These are phyloP conservation scores for Papilio dardanus DNA, from an alignment of 1,140 invertebrate species.

Conservation along the genomic window DNA sequence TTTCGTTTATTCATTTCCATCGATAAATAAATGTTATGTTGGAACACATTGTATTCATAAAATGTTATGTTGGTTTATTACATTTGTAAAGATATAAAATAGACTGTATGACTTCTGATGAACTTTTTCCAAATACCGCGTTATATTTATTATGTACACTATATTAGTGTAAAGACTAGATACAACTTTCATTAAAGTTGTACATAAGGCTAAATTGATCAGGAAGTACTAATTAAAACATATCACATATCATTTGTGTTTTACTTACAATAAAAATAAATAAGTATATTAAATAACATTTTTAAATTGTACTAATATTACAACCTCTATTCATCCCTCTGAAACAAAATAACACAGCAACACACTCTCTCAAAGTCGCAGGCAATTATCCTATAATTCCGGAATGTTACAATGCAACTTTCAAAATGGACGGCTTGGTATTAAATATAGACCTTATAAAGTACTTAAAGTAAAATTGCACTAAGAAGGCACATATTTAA, in stretches of 20 bases:
- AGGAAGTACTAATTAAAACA: conserved; percentile 77
- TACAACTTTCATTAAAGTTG: conserved; percentile 57
- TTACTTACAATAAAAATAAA: conserved; percentile 43
- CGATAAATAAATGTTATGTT: not conserved
- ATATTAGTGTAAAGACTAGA: conserved; percentile 80
- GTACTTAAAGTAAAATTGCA: conserved; percentile 57
- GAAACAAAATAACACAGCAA: conserved; percentile 29
- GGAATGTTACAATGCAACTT: conserved; percentile 36
- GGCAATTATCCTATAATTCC: conserved; percentile 3
- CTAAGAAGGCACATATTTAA: conserved; percentile 58
- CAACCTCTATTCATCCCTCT: conserved; percentile 22
- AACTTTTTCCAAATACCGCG: conserved; percentile 27
- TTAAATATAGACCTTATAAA: conserved; percentile 52
- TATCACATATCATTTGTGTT: conserved; percentile 59
- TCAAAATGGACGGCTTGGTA: conserved; percentile 55
- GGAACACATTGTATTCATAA: conserved; percentile 9
- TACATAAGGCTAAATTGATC: conserved; percentile 62
- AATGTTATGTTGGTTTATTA: not conserved
- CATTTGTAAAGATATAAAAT: conserved; percentile 1
- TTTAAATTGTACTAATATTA: conserved; percentile 36
- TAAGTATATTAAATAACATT: conserved; percentile 39
- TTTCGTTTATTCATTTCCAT: not conserved
- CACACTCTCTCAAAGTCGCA: conserved; percentile 19
- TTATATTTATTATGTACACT: conserved; percentile 75
- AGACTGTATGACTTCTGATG: conserved; percentile 13